Base-by-base conservation (phyloP, 2,797 vertebrate species). In the Enteromius treurensis region DNA sequence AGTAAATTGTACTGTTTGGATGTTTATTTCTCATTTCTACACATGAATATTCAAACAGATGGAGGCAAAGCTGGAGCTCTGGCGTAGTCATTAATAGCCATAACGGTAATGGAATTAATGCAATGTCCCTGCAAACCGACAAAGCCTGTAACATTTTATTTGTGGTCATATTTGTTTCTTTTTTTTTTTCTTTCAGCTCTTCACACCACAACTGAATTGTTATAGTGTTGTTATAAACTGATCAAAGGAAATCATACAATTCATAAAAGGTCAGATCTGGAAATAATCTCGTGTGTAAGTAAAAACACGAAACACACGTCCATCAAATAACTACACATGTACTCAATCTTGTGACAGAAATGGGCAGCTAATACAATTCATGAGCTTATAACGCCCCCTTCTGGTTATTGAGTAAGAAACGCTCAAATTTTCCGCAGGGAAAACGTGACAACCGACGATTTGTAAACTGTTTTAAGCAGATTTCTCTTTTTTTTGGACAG, bases 61-160 rank as follows among this genome's bases (percentile, higher is more conserved):
- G 74, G 82, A 77, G 77, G 53, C 29, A 62, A 74, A 76, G 62
- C 71, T 49, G 77, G 78, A 79, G 21, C 64, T 37, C n/a, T 73
- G 65, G 26, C 45, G 60, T 29, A 64, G 68, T 58, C 75, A 83
- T 37, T 78, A 53, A 79, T 64, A 73, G 53, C 53, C 49, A 58
- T 67, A 77, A 78, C 55, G 1, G 70, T 74, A 19, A 15, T 81
- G 58, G 8, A 81, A 81, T 64, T 37, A 74, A 74, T 51, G 55
- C 29, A 29, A 51, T 74, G 70, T 4, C 69, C 45, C 26, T 13
- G 5, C 17, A 11, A 32, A 51, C 1, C 5, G 1, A 4, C 40
- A 73, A 49, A 64, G 19, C 53, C 40, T 15, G 9, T 9, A 74
- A 34, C 5, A 62, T 11, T 64, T 65, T 9, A 26, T 65, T 34